Evolutionary conservation across 2,797 vertebrate genomes (phyloP).

Genomic region (Melanotaenia boesemani): DNA sequence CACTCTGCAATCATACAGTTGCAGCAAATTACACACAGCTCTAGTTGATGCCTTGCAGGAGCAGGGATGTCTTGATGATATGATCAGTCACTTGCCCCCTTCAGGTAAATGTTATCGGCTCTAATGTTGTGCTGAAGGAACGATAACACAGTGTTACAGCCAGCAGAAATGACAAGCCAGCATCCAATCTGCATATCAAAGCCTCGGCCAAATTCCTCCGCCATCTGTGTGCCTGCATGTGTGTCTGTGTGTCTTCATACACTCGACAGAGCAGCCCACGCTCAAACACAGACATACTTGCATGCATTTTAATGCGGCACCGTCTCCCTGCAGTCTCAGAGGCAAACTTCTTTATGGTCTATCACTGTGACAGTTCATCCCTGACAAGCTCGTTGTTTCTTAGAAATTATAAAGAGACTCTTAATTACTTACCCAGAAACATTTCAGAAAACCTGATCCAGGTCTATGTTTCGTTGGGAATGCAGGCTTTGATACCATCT

Average conservation of each 20-base stretch:
- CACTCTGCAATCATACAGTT: constrained; percentile 8
- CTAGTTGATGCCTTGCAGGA: constrained; percentile 54
- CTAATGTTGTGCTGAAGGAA: constrained; percentile 64
- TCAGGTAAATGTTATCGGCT: constrained; percentile 78
- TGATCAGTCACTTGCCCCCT: constrained; percentile 73
- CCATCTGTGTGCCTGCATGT: constrained; percentile 62
- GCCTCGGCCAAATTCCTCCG: constrained; percentile 69
- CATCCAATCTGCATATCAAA: constrained; percentile 80
- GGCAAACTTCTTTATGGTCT: constrained; percentile 43
- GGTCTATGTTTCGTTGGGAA: constrained; percentile 36
- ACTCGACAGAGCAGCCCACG: constrained; percentile 1
- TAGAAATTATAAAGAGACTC: constrained; percentile 38
- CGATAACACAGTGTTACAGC: constrained; percentile 69
- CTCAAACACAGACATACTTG: constrained; percentile 1
- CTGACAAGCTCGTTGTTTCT: constrained; percentile 60
- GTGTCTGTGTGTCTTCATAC: background rate
- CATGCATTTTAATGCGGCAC: constrained; percentile 29
- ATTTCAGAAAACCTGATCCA: constrained; percentile 36
- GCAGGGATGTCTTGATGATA: constrained; percentile 61
- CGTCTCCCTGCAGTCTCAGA: constrained; percentile 45
- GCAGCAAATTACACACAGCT: constrained; percentile 25
- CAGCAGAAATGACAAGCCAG: constrained; percentile 72
- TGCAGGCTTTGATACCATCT: constrained; percentile 62
- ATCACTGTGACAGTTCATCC: constrained; percentile 34
- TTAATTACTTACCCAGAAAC: constrained; percentile 48